These are phyloP conservation scores for Parochlus steinenii DNA, from an alignment of 2,888 invertebrate genomes.

Conservation along the genomic window DNA sequence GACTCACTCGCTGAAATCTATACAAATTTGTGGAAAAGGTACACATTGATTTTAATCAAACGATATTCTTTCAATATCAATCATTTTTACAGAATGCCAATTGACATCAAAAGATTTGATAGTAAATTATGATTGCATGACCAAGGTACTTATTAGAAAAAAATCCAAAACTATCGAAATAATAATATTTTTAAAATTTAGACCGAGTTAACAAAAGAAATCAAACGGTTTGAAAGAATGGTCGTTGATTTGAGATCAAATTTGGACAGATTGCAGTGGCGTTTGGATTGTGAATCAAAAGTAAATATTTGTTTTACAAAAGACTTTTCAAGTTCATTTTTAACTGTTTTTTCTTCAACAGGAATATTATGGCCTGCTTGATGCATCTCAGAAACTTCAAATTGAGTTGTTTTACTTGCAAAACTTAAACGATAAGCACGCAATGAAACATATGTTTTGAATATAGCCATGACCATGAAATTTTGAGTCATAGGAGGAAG, in stretches of 20 bases:
- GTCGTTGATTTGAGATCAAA: conserved; percentile 15
- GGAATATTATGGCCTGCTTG: conserved; percentile 13
- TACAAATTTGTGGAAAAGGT: conserved; percentile 13
- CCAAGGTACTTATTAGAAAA: conserved; percentile 14
- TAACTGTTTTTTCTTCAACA: conserved; percentile 3
- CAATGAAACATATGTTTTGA: too few species aligned
- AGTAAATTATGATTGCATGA: conserved; percentile 14
- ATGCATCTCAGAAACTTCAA: conserved; percentile 15
- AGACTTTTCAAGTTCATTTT: neutral
- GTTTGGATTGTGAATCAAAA: conserved; percentile 14
- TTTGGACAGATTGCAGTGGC: conserved; percentile 14
- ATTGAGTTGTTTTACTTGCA: conserved; percentile 14
- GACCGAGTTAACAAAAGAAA: conserved; percentile 14
- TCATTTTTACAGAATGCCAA: conserved; percentile 12
- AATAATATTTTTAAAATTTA: neutral
- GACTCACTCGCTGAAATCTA: conserved; percentile 13
- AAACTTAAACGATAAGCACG: conserved; percentile 12
- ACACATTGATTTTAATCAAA: neutral
- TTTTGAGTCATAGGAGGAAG: too few species aligned
- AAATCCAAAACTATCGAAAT: neutral
- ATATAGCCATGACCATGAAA: too few species aligned
- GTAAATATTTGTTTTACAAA: conserved; percentile 1
- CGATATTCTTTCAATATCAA: neutral
- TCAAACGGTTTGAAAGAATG: conserved; percentile 14
- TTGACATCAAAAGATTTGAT: conserved; percentile 14